Evolutionary conservation across 1,140 invertebrate genomes (phyloP).

Genomic region (Aphis gossypii): DNA sequence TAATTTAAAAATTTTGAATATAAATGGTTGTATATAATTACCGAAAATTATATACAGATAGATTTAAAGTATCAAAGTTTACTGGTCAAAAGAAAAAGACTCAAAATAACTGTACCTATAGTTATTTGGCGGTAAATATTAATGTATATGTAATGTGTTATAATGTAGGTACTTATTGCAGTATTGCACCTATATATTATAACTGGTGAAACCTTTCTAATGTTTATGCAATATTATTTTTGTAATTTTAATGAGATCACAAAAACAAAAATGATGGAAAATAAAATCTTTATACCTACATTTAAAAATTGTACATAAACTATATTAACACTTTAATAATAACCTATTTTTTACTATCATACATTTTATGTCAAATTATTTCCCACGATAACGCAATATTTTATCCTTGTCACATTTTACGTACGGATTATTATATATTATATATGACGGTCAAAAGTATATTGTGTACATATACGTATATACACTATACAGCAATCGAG

Average conservation of each 20-base stretch:
- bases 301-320: background rate
- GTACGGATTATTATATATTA: too few relatives aligned
- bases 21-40: background rate
- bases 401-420: background rate
- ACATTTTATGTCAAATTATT: background rate
- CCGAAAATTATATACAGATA: background rate
- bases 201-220: too few relatives aligned
- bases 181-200: too few relatives aligned
- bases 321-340: background rate
- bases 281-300: background rate
- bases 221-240: too few relatives aligned
- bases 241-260: background rate
- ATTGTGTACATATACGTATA: background rate
- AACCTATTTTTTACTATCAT: background rate
- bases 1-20: background rate
- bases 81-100: background rate
- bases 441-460: too few relatives aligned
- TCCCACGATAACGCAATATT: background rate
- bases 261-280: background rate
- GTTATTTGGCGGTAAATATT: background rate
- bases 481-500: background rate
- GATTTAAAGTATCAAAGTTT: background rate
- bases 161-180: too few relatives aligned
- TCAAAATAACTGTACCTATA: background rate
- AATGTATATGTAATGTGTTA: too few relatives aligned